Base-by-base conservation (phyloP, 2,888 invertebrate genomes). In the Eristalinus sepulchralis region DNA sequence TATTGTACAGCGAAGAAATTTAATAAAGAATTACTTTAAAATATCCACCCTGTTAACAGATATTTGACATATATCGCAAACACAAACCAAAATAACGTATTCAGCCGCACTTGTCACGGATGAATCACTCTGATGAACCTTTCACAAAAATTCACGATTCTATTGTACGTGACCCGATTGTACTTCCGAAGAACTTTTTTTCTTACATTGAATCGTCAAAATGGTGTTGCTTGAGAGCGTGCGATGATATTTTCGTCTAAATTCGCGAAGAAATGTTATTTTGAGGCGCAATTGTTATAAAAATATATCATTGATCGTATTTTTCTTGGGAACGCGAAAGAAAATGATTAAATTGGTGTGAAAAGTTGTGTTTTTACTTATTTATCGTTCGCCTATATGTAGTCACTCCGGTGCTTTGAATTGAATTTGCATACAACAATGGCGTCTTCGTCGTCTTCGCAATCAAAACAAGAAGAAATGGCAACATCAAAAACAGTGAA, bases 351-450 rank as follows among this genome's bases (percentile, higher is more conserved):
- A 80, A 76, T 83, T 83, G 36, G 71, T 83, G 87, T 83, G 72
- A 83, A 83, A 67, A 78, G 76, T 83, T 67, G 27, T 80, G 87
- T 87, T 87, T 86, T 83, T 72, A 76, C 24, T 77, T 80, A 87
- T 83, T 87, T 86, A 82, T 86, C 70, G 86, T 87, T 83, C 63
- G 83, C 71, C 72, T 87, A 83, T 83, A 83, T 87, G 87, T 87
- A 80, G 83, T 78, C 68, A 78, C 76, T 83, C 83, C 83, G 83
- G 87, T 87, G 87, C 83, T 83, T 87, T 76, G 82, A 86, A 79
- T 83, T 87, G 83, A 87, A 87, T 87, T 87, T 87, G 87, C 87
- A 87, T 87, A 87, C 87, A 87, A 86, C 80, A 87, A 87, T 87
- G 87, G 87, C 87, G 87, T 87, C 87, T 62, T 68, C 83, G 83